These are phyloP conservation scores for Clamator glandarius DNA, from an alignment of 2,797 vertebrate species.

Conservation along the genomic window DNA sequence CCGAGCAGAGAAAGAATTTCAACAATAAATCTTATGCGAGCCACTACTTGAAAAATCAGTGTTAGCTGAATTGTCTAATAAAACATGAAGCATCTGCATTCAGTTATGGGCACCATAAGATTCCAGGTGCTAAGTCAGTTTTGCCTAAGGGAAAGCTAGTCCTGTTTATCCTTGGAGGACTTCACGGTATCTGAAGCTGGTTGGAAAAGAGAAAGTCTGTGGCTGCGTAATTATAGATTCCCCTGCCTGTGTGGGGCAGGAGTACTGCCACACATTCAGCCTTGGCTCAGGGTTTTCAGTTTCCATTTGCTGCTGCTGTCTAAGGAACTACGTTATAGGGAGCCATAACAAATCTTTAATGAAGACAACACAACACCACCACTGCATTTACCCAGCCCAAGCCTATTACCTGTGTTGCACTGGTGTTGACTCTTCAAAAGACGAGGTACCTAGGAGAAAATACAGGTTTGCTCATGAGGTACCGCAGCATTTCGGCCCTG, in stretches of 20 bases:
- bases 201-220: not conserved
- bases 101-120: not conserved
- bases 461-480: not conserved
- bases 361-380: not conserved
- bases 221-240: not conserved
- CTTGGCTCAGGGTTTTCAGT: not conserved
- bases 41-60: not conserved
- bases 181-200: not conserved
- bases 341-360: not conserved
- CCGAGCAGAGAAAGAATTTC: not conserved
- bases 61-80: not conserved
- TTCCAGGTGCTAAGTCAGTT: not conserved
- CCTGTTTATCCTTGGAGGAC: not conserved
- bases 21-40: not conserved
- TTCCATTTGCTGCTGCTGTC: not conserved
- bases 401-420: not conserved
- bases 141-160: not conserved
- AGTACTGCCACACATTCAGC: rapidly evolving
- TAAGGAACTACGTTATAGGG: not conserved
- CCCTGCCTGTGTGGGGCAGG: not conserved
- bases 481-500: not conserved
- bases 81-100: not conserved
- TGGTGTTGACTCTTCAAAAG: not conserved
- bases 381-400: not conserved
- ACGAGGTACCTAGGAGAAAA: not conserved